phyloP scores from a whole-genome alignment of 2,113 vertebrate genomes.

The Brienomyrus brachyistius region DNA sequence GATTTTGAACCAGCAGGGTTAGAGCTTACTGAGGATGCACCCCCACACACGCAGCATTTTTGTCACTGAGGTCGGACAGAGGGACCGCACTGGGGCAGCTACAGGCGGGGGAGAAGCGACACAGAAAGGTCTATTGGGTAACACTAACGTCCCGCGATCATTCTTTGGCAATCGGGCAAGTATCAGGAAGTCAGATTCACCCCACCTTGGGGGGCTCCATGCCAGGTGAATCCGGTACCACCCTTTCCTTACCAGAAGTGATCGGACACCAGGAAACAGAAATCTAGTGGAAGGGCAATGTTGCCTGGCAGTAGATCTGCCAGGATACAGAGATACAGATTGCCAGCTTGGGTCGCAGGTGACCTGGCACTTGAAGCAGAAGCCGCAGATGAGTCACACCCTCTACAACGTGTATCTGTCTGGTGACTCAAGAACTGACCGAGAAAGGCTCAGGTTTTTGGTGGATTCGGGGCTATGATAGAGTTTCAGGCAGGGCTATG shows the following conservation, averaged over 20 bases:
- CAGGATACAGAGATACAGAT: not conserved
- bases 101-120: not conserved
- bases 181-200: not conserved
- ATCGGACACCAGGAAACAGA: not conserved
- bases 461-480: not conserved
- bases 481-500: not conserved
- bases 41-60: not conserved
- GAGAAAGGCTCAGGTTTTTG: slow-evolving; percentile 9
- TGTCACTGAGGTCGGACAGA: not conserved
- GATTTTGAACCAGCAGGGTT: not conserved
- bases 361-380: not conserved
- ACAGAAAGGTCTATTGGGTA: not conserved
- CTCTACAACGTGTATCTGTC: not conserved
- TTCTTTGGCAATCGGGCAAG: not conserved
- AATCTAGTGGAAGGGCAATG: not conserved
- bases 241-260: not conserved
- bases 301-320: slow-evolving; percentile 1
- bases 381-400: not conserved
- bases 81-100: not conserved
- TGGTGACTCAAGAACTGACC: not conserved
- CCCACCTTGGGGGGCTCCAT: too few species aligned
- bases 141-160: not conserved
- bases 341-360: not conserved
- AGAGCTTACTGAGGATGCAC: not conserved
- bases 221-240: not conserved